These are phyloP conservation scores for Matsumyia berberina DNA, from an alignment of 2,888 invertebrate genomes.

Conservation along the genomic window DNA sequence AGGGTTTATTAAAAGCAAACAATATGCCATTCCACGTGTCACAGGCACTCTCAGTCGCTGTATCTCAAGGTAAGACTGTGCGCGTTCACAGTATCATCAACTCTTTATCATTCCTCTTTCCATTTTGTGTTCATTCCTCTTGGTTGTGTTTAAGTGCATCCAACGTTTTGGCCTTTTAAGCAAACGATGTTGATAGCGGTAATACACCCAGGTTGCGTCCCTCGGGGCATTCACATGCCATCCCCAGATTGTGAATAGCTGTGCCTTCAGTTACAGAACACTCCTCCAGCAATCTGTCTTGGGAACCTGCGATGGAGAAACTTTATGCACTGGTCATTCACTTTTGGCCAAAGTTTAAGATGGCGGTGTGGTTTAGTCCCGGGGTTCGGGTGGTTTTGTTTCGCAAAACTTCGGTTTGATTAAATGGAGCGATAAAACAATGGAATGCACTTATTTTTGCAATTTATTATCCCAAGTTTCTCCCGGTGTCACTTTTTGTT, in stretches of 20 bases:
- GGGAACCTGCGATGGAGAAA: conserved; percentile 6
- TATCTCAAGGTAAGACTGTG: conserved; percentile 11
- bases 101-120: conserved; percentile 8
- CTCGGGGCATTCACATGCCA: conserved; percentile 40
- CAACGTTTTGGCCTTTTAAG: conserved; percentile 55
- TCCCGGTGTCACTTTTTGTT: conserved; percentile 41
- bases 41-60: conserved; percentile 19
- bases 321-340: conserved; percentile 61
- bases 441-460: conserved; percentile 57
- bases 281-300: conserved; percentile 32
- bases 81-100: conserved; percentile 30
- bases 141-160: conserved; percentile 24
- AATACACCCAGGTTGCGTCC: conserved; percentile 36
- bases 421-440: conserved; percentile 57
- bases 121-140: conserved; percentile 9
- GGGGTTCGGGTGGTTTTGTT: conserved; percentile 32
- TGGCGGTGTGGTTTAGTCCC: conserved; percentile 24
- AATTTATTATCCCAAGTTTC: conserved; percentile 58
- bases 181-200: conserved; percentile 41
- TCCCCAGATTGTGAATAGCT: conserved; percentile 21
- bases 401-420: conserved; percentile 34
- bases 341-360: conserved; percentile 58
- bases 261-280: conserved; percentile 21
- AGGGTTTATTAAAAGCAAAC: conserved; percentile 56
- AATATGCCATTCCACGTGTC: conserved; percentile 34